Base-by-base conservation (phyloP, 2,888 invertebrate species). In the Aspidiotus rigidus region DNA sequence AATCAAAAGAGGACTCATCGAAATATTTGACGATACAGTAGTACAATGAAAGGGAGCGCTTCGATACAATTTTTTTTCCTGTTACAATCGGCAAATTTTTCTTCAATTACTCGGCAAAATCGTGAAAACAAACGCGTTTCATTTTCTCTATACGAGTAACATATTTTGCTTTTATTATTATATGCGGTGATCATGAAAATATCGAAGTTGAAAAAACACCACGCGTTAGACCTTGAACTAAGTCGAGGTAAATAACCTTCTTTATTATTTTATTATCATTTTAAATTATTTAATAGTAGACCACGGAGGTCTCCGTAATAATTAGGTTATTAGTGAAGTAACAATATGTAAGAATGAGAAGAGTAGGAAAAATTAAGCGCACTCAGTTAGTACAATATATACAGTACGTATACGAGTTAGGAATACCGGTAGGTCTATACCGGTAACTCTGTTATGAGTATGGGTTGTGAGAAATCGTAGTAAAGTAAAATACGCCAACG, bases 261-360 rank as follows among this genome's bases (percentile, higher is more conserved):
- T 28, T 28, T 28, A 39, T 53, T 64, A 64, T 64, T 64, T 64
- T 64, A 64, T 64, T 64, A 64, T 64, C 39, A 54, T 64, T 54
- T 63, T 64, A 64, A 64, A 64, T 64, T 64, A 64, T 64, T 64
- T 64, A 64, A 64, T 64, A 64, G 64, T 64, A 64, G 64, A 64
- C 64, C 64, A 64, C 64, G 64, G 64, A 64, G 64, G 64, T 64
- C 64, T 64, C 54, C 64, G 40, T 54, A 64, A 54, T 64, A 64
- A 64, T 64, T 64, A 64, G 64, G 64, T 64, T 64, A 64, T 64
- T 64, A 40, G 64, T 64, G 64, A 54, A 64, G 64, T 64, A 64
- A 64, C 64, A 64, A 64, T 64, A 64, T 54, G 54, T 16, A 49
- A 53, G 28, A 28, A 28, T 28, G 28, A 28, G n/a, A 49, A 40